Percentiles rank a stretch among this genome's conserved stretches.
phyloP scores from a whole-genome alignment of 2,797 vertebrate genomes.

The Macrochelys suwanniensis region DNA sequence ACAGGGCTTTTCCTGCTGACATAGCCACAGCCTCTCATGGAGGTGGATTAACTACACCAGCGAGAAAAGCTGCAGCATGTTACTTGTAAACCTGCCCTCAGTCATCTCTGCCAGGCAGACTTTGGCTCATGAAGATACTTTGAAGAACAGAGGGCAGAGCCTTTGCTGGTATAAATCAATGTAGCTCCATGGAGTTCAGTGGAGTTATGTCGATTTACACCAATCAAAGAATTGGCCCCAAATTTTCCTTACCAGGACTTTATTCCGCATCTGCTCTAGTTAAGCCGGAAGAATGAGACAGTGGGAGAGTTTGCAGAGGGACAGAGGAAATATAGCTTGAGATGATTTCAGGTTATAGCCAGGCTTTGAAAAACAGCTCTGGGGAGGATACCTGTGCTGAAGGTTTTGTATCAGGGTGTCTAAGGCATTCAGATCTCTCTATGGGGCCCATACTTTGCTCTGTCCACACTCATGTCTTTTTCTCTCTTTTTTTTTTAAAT shows the following conservation, averaged over 20 bases:
- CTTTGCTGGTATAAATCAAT: not conserved
- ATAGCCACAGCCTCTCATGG: not conserved
- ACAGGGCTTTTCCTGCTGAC: not conserved
- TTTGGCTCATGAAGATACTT: not conserved
- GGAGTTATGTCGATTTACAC: not conserved
- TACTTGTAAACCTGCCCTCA: rapidly evolving
- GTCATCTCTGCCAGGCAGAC: not conserved
- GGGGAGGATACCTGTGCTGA: conserved; percentile 45
- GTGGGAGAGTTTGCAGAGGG: not conserved
- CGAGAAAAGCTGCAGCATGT: not conserved
- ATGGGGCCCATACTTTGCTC: not conserved
- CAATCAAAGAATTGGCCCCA: not conserved
- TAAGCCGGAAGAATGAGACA: not conserved
- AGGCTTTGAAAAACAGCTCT: not conserved
- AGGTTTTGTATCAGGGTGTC: not conserved
- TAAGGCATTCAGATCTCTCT: not conserved
- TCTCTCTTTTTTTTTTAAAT: not conserved
- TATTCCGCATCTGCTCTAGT: rapidly evolving
- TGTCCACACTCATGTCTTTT: not conserved
- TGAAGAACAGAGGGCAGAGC: rapidly evolving
- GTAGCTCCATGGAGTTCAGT: not conserved
- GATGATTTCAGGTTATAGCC: conserved; percentile 27
- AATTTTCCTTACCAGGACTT: not conserved
- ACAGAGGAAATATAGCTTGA: conserved; percentile 37
- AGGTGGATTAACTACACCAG: not conserved